A percentile compares a stretch with the other conserved stretches of the same genome.
phyloP scores from a whole-genome alignment of 2,888 invertebrate genomes.

The Leucoptera coffeella region DNA sequence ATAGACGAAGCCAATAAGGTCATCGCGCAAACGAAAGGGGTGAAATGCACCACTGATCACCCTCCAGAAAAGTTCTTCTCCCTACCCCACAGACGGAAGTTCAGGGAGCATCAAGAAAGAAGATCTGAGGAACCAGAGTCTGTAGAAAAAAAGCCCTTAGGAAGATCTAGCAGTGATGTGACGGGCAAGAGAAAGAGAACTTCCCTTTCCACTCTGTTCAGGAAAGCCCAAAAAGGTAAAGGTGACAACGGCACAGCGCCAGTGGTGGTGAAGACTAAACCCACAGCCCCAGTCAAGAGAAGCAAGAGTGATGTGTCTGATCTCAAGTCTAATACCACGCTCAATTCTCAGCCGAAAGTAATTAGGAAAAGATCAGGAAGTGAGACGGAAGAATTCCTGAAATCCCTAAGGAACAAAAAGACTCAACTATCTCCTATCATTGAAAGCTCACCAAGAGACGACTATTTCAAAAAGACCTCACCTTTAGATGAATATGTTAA shows the following conservation, averaged over 20 bases:
- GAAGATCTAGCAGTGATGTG: conserved; percentile 55
- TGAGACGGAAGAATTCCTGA: conserved; percentile 55
- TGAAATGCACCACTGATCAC: conserved; percentile 59
- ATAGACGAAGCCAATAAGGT: conserved; percentile 73
- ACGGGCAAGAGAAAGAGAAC: conserved; percentile 47
- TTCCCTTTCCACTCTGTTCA: conserved; percentile 62
- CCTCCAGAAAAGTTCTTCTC: conserved; percentile 63
- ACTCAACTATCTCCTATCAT: conserved; percentile 74
- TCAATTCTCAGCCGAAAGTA: conserved; percentile 30
- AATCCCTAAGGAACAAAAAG: conserved; percentile 51
- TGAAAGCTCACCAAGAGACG: conserved; percentile 66
- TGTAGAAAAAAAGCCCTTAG: conserved; percentile 28
- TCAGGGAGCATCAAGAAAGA: conserved; percentile 27
- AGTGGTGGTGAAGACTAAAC: conserved; percentile 38
- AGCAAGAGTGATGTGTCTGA: conserved; percentile 63
- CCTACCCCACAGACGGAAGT: conserved; percentile 58
- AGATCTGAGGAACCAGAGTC: conserved; percentile 50
- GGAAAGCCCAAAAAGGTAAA: conserved; percentile 50
- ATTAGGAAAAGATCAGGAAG: conserved; percentile 55
- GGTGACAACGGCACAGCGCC: conserved; percentile 45
- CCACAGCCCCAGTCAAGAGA: conserved; percentile 40
- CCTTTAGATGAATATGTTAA: conserved; percentile 32
- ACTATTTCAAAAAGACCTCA: conserved; percentile 54
- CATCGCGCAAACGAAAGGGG: conserved; percentile 65
- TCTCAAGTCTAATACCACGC: conserved; percentile 45